Percentiles rank a stretch among this genome's conserved stretches.
Evolutionary conservation across 1,140 invertebrate species (phyloP).

Genomic region (Hermetia illucens): DNA sequence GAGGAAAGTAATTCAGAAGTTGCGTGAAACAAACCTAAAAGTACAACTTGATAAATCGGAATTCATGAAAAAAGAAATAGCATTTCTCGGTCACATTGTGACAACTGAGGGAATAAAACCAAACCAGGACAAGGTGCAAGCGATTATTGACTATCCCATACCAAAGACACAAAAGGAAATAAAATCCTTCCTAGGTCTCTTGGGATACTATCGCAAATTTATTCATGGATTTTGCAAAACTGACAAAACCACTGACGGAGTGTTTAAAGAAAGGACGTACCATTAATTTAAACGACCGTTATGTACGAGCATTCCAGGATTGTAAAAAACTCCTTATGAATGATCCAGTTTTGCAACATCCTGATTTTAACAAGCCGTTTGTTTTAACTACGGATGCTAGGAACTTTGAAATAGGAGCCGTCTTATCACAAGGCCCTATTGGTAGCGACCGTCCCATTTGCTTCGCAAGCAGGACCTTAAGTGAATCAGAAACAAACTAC

Average conservation of each 20-base stretch:
- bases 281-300: conserved; percentile 12
- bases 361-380: conserved; percentile 20
- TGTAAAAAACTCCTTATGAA: conserved; percentile 18
- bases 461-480: conserved; percentile 12
- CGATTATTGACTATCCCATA: too few species aligned
- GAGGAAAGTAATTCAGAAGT: conserved; percentile 23
- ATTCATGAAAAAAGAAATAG: too few species aligned
- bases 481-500: conserved; percentile 13
- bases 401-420: conserved; percentile 17
- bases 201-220: conserved; percentile 9
- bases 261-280: conserved; percentile 10
- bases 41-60: too few species aligned
- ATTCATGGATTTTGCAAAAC: conserved; percentile 13
- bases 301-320: conserved; percentile 12
- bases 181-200: conserved; percentile 31
- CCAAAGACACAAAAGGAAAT: conserved; percentile 26
- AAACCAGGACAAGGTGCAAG: too few species aligned
- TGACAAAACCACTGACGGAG: conserved; percentile 16
- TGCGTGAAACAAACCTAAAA: conserved; percentile 17
- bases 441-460: conserved; percentile 14
- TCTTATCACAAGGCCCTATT: conserved; percentile 13
- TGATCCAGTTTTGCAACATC: conserved; percentile 16
- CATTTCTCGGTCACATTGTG: too few species aligned
- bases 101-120: too few species aligned
- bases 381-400: conserved; percentile 20